phyloP scores from a whole-genome alignment of 2,113 vertebrate genomes.

The Herpailurus yagouaroundi region DNA sequence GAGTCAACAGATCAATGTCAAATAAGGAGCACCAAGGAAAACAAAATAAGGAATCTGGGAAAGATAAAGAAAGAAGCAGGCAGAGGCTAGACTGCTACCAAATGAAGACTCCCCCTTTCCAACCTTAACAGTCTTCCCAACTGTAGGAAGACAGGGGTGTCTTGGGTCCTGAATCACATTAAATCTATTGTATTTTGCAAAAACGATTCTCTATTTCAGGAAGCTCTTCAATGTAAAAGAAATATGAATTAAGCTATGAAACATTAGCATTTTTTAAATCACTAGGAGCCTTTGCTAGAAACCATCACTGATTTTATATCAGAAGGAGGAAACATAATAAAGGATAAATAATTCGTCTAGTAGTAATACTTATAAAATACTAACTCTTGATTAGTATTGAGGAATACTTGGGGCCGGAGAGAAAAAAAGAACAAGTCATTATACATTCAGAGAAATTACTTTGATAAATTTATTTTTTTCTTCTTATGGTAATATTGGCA shows the following conservation, averaged over 20 bases:
- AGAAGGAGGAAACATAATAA: neutral
- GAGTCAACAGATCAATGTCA: neutral
- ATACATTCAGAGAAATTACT: neutral
- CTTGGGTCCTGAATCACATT: neutral
- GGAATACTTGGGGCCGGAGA: neutral
- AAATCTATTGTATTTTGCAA: neutral
- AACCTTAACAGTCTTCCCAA: neutral
- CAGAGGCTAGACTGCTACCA: neutral
- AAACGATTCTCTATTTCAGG: neutral
- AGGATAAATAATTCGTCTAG: neutral
- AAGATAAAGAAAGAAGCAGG: neutral
- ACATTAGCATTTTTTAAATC: slow-evolving; percentile 8
- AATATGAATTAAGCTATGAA: neutral
- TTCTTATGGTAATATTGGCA: neutral
- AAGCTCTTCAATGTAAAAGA: slow-evolving; percentile 33
- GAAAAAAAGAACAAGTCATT: neutral
- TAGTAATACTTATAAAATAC: neutral
- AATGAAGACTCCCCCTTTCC: neutral
- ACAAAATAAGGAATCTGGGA: neutral
- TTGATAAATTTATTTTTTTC: neutral
- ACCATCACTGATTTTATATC: neutral
- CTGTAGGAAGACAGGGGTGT: neutral
- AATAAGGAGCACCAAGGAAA: neutral
- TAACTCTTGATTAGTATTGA: neutral
- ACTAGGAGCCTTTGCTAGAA: neutral